phyloP scores from a whole-genome alignment of 2,797 vertebrate genomes.

The Clarias fuscus region DNA sequence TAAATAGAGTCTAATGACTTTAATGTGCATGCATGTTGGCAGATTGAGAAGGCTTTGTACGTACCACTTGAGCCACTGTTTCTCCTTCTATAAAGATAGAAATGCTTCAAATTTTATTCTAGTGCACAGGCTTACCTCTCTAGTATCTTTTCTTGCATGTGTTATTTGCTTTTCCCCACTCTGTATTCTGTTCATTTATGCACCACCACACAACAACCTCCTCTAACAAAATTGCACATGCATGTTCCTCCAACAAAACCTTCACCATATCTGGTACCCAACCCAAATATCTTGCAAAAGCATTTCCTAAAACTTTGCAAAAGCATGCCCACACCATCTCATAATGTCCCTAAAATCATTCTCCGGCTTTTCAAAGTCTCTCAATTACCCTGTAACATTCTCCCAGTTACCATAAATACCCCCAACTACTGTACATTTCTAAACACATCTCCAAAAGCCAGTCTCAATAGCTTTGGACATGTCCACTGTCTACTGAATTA shows the following conservation, averaged over 20 bases:
- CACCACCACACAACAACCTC: not conserved
- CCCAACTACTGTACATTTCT: not conserved
- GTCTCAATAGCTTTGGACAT: not conserved
- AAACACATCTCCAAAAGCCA: not conserved
- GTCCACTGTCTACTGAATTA: not conserved
- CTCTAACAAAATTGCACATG: not conserved
- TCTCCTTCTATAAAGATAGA: slow-evolving; percentile 3
- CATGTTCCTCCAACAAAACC: not conserved
- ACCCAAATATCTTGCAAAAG: not conserved
- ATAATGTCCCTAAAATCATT: not conserved
- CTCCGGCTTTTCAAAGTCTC: not conserved
- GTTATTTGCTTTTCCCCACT: not conserved
- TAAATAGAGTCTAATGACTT: slow-evolving; percentile 72
- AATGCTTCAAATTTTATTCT: not conserved
- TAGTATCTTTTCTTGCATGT: not conserved
- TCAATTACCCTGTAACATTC: too few relatives aligned
- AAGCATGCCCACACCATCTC: not conserved
- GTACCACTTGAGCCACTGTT: slow-evolving; percentile 50
- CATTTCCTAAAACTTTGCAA: not conserved
- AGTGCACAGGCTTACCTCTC: not conserved
- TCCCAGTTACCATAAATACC: not conserved
- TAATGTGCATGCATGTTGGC: slow-evolving; percentile 70
- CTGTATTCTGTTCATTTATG: not conserved
- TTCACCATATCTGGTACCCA: not conserved
- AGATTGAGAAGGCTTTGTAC: slow-evolving; percentile 56